Conservation (phyloP, 2,888 invertebrate genomes). For the Brassicogethes aeneus region DNA sequence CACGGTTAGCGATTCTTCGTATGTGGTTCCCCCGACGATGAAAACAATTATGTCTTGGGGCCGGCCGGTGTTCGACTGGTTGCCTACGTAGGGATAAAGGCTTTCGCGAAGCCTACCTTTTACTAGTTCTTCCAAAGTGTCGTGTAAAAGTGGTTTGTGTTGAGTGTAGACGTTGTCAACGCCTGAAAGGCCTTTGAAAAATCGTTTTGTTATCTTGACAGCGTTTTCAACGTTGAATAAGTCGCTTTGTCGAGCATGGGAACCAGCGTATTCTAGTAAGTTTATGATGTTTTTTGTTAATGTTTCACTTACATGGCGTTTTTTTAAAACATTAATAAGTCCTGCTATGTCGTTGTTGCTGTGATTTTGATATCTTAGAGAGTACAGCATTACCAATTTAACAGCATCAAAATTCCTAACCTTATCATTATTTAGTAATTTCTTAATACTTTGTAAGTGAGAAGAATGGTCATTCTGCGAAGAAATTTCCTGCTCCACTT, state of each 20-base stretch:
- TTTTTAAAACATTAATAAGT: conserved; percentile 64
- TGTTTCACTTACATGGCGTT: conserved; percentile 60
- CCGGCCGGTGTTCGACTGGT: conserved; percentile 51
- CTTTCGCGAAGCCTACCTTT: conserved; percentile 85
- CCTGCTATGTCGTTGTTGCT: conserved; percentile 73
- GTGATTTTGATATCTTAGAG: conserved; percentile 86
- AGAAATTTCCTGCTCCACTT: conserved; percentile 87
- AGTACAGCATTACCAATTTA: conserved; percentile 86
- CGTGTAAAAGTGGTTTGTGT: conserved; percentile 86
- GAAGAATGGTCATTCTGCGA: conserved; percentile 77
- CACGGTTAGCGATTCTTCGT: conserved; percentile 86
- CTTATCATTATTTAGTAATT: conserved; percentile 61
- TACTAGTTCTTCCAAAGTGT: conserved; percentile 81
- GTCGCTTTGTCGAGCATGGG: conserved; percentile 71
- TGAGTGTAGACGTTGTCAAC: conserved; percentile 99
- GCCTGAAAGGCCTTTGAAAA: conserved; percentile 83
- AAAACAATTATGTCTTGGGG: conserved; percentile 94
- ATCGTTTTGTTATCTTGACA: conserved; percentile 83
- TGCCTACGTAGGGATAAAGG: conserved; percentile 74
- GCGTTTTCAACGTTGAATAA: conserved; percentile 75
- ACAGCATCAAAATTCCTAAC: conserved; percentile 72
- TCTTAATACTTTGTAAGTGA: conserved; percentile 69
- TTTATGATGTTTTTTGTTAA: conserved; percentile 50
- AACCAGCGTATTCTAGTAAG: conserved; percentile 77
- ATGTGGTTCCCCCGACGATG: conserved; percentile 92